A percentile compares a stretch with the other conserved stretches of the same genome.
Conservation (phyloP, 2,113 vertebrate genomes). For the Podarcis muralis region DNA sequence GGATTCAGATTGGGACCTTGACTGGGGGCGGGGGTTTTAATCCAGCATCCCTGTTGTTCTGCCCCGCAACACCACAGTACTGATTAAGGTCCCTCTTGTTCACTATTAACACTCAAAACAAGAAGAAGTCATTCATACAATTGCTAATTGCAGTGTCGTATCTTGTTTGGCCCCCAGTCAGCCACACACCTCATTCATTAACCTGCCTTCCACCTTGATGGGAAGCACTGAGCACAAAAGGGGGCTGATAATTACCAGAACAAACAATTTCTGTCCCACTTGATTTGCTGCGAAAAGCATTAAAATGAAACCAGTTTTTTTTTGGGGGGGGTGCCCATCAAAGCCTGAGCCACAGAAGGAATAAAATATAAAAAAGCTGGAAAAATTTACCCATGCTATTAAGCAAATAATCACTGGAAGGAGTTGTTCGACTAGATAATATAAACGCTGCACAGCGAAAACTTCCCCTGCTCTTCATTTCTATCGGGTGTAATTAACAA, state of each 20-base stretch:
- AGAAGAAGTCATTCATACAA: too few species aligned
- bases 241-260: constrained; percentile 22
- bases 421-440: constrained; percentile 18
- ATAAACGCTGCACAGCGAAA: background rate
- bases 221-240: background rate
- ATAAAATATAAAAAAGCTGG: too few species aligned
- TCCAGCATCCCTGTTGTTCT: too few species aligned
- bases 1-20: too few species aligned
- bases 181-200: background rate
- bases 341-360: background rate
- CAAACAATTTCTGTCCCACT: constrained; percentile 13
- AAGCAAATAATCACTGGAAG: constrained; percentile 27
- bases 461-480: constrained; percentile 40
- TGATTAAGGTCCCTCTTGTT: too few species aligned
- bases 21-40: too few species aligned
- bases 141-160: too few species aligned
- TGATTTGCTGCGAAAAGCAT: background rate
- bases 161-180: background rate
- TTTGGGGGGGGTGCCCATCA: background rate
- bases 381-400: background rate
- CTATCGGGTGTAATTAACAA: constrained; percentile 68
- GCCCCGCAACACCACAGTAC: too few species aligned
- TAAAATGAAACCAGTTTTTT: background rate
- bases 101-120: too few species aligned
- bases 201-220: rapidly evolving